These are phyloP conservation scores for Melanerpes formicivorus DNA, from an alignment of 2,113 vertebrate genomes.

Conservation along the genomic window DNA sequence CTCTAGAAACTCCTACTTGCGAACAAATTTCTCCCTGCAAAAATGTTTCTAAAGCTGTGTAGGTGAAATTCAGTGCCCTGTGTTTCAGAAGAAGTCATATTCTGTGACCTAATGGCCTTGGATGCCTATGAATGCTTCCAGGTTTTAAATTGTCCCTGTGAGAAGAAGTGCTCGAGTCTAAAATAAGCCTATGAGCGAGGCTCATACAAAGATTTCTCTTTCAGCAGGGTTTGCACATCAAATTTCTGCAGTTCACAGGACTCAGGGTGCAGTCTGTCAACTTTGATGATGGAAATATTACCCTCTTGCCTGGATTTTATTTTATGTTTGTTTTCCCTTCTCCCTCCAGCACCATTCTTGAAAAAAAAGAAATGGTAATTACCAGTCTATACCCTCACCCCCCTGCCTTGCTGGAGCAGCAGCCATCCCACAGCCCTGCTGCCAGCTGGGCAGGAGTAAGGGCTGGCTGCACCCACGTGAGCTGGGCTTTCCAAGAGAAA, in stretches of 20 bases:
- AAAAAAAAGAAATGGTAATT: neutral
- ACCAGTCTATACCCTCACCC: accelerated
- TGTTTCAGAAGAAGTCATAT: neutral
- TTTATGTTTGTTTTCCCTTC: conserved; percentile 45
- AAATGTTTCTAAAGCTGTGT: neutral
- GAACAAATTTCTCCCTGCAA: neutral
- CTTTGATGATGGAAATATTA: conserved; percentile 35
- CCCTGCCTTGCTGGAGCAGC: neutral
- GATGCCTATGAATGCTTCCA: neutral
- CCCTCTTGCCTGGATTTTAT: conserved; percentile 9
- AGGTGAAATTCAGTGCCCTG: neutral
- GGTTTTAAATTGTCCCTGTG: neutral
- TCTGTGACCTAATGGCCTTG: neutral
- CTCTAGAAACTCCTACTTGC: neutral
- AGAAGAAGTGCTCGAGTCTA: neutral
- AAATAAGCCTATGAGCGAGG: neutral
- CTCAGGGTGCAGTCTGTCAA: neutral
- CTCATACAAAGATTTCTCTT: neutral
- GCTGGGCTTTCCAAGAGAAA: conserved; percentile 6
- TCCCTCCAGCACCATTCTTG: neutral
- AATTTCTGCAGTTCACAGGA: conserved; percentile 3
- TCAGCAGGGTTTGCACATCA: neutral
- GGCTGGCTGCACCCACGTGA: neutral
- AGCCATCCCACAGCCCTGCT: neutral
- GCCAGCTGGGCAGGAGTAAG: neutral